phyloP scores from a whole-genome alignment of 2,797 vertebrate genomes.

The Acipenser transmontanus region DNA sequence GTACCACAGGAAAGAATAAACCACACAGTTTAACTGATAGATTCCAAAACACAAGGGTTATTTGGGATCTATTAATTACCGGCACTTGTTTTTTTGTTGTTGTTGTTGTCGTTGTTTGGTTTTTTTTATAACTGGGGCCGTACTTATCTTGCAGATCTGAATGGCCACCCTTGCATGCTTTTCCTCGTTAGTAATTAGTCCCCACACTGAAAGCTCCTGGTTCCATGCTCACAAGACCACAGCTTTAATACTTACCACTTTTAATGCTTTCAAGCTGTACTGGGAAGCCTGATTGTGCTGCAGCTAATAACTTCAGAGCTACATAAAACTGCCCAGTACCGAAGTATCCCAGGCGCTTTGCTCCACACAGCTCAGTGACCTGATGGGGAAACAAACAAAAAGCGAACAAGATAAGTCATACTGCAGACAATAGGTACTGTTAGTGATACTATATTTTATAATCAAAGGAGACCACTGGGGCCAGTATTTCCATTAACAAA shows the following conservation, averaged over 20 bases:
- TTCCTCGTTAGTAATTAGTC: conserved; percentile 53
- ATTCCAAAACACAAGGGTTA: too few species aligned
- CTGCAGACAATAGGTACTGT: too few species aligned
- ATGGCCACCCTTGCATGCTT: conserved; percentile 20
- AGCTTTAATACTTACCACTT: conserved; percentile 68
- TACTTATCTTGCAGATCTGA: too few species aligned
- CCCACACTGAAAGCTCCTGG: conserved; percentile 41
- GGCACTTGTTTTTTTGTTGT: too few species aligned
- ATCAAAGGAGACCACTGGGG: too few species aligned
- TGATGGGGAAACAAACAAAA: conserved; percentile 35
- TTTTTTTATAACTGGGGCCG: too few species aligned
- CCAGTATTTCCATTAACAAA: too few species aligned
- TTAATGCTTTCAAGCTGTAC: conserved; percentile 76
- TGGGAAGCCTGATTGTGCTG: conserved; percentile 79
- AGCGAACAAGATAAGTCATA: neutral
- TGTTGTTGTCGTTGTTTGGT: too few species aligned
- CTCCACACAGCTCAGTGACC: conserved; percentile 88
- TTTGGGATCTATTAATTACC: too few species aligned
- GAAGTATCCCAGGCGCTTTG: conserved; percentile 84
- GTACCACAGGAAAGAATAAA: too few species aligned
- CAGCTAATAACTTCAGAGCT: conserved; percentile 87
- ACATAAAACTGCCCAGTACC: conserved; percentile 82
- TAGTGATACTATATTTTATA: too few species aligned
- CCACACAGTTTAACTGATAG: too few species aligned
- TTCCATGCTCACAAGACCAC: conserved; percentile 38